Evolutionary conservation across 2,888 invertebrate species (phyloP).

Genomic region (Sphaerophoria rueppellii): DNA sequence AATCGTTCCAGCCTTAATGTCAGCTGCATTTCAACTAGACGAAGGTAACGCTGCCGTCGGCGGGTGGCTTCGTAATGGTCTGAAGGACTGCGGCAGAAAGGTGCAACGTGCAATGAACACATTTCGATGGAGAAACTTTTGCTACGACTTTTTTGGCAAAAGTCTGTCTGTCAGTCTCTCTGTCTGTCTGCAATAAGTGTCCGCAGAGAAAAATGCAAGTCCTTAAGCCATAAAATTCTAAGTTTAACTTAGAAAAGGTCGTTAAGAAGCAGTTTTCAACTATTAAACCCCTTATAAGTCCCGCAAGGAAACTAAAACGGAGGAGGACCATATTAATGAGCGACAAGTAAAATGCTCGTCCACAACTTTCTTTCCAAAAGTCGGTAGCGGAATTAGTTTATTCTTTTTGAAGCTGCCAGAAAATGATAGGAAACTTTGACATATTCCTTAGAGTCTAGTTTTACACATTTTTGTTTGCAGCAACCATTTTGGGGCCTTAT

Average conservation of each 20-base stretch:
- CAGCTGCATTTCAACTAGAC: slow-evolving; percentile 49
- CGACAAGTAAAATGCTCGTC: slow-evolving; percentile 70
- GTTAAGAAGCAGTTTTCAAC: slow-evolving; percentile 58
- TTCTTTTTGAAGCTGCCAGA: neutral
- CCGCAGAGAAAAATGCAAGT: slow-evolving; percentile 8
- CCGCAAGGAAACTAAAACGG: slow-evolving; percentile 2
- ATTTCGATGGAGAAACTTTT: slow-evolving; percentile 32
- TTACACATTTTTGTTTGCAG: too few species aligned
- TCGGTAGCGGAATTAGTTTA: slow-evolving; percentile 11
- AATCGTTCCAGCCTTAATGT: slow-evolving; percentile 54
- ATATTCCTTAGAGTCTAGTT: too few species aligned
- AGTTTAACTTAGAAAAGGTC: slow-evolving; percentile 47
- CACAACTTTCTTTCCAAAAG: slow-evolving; percentile 52
- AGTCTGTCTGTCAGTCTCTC: slow-evolving; percentile 34
- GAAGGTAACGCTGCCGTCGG: neutral
- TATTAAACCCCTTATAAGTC: slow-evolving; percentile 18
- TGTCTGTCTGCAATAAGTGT: too few species aligned
- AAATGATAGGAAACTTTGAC: too few species aligned
- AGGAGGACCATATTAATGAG: slow-evolving; percentile 65
- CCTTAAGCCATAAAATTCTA: slow-evolving; percentile 29
- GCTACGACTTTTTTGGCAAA: slow-evolving; percentile 2
- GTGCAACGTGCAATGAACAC: slow-evolving; percentile 7
- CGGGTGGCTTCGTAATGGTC: neutral
- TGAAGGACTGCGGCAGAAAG: too few species aligned
- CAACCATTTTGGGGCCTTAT: too few species aligned